These are phyloP conservation scores for Plagodis dolabraria DNA, from an alignment of 2,888 invertebrate species.

Conservation along the genomic window DNA sequence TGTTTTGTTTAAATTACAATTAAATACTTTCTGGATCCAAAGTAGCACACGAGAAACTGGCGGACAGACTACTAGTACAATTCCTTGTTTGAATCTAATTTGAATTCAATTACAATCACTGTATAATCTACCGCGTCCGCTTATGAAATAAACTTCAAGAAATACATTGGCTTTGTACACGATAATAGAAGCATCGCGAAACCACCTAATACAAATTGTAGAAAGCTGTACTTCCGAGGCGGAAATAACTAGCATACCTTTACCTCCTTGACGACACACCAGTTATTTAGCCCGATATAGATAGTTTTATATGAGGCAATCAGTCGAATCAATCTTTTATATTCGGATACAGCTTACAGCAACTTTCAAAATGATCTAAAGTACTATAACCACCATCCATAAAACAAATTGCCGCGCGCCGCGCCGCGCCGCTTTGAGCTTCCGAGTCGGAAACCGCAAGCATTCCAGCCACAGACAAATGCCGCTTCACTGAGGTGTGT, in stretches of 20 bases:
- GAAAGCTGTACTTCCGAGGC: conserved; percentile 8
- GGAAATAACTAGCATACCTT: conserved; percentile 18
- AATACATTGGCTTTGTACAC: too few species aligned
- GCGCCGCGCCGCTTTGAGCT: conserved; percentile 46
- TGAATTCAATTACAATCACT: too few species aligned
- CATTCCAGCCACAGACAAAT: conserved; percentile 43
- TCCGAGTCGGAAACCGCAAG: conserved; percentile 66
- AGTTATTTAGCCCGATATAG: conserved; percentile 1
- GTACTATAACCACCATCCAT: conserved; percentile 1
- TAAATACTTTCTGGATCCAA: too few species aligned
- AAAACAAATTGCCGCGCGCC: conserved; percentile 44
- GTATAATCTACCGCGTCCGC: too few species aligned
- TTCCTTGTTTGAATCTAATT: too few species aligned
- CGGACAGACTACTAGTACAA: too few species aligned
- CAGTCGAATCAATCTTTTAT: conserved; percentile 8
- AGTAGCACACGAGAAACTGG: too few species aligned
- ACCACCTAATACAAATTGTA: too few species aligned
- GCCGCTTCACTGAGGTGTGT: conserved; percentile 2
- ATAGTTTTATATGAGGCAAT: conserved; percentile 15
- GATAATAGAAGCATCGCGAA: too few species aligned
- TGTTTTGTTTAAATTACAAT: too few species aligned
- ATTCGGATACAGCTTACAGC: background rate
- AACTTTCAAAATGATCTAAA: conserved; percentile 12
- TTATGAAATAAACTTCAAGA: too few species aligned
- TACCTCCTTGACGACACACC: background rate